Evolutionary conservation across 2,888 invertebrate species (phyloP), one percentile per base, ranked within the genome.

Genomic region (Drosophila meridiana): DNA sequence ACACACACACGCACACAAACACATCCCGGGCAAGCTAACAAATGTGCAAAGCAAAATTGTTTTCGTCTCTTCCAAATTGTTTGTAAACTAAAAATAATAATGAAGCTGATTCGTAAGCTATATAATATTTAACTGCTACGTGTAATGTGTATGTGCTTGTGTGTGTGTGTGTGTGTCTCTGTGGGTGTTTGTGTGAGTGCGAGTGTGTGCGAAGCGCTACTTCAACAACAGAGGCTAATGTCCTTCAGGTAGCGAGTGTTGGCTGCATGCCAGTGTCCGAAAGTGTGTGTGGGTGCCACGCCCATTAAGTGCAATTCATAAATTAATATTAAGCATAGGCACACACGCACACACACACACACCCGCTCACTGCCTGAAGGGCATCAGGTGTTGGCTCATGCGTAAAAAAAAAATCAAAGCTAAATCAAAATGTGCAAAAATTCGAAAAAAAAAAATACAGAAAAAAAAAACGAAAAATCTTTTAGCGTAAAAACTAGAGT

Each of bases 301-400:
- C 76, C 73, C 70, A 73, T 70, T 45, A 68, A 70, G 91, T 89
- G 89, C 91, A 89, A 89, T 89, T 75, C 80, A 58, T 65, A 69
- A 78, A 65, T 63, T 77, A 76, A 81, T 81, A 73, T 77, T 90
- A 81, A 79, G 75, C 65, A 80, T 58, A 45, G 43, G 52, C 61
- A 57, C 42, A 61, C 52, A 65, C 60, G 60, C 56, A 59, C 30
- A 59, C 52, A 42, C 36, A 20, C 4, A 20, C 47, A 47, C 36
- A 62, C 38, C 59, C 75, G 68, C 84, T 87, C 84, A 76, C 87
- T 82, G 79, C 77, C 88, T 90, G 90, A 91, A 89, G 85, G 89
- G 85, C 90, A 91, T 92, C 90, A 91, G 93, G 93, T 93, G 93
- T 93, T 93, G 93, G 93, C 82, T 87, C 72, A 87, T 77, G 81